These are phyloP conservation scores for Acholoe squamosa DNA, from an alignment of 2,888 invertebrate genomes.

Conservation along the genomic window DNA sequence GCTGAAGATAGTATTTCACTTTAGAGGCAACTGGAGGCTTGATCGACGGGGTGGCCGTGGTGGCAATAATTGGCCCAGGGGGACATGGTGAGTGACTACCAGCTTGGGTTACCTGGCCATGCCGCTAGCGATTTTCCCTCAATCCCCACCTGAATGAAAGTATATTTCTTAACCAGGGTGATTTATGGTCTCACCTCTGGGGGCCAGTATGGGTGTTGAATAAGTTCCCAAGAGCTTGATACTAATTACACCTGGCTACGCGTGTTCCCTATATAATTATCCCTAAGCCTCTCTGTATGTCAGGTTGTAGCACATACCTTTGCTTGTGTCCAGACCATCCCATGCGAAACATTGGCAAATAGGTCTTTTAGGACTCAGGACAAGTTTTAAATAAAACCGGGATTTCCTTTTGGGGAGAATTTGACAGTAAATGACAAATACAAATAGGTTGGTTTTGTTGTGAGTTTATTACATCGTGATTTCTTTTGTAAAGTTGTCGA, in stretches of 20 bases:
- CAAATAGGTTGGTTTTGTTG: neutral
- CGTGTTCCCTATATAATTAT: slow-evolving; percentile 29
- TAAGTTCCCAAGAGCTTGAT: slow-evolving; percentile 2
- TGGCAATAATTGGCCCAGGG: slow-evolving; percentile 42
- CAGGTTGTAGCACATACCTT: neutral
- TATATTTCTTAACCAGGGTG: slow-evolving; percentile 52
- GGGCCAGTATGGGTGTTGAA: neutral
- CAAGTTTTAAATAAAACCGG: too few species aligned
- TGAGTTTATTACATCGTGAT: too few species aligned
- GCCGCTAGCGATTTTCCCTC: slow-evolving; percentile 58
- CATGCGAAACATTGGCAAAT: slow-evolving; percentile 2
- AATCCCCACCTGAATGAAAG: slow-evolving; percentile 47
- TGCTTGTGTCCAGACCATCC: neutral
- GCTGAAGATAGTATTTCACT: slow-evolving; percentile 45
- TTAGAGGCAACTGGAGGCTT: slow-evolving; percentile 46
- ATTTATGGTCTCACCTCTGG: neutral
- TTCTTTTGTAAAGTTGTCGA: too few species aligned
- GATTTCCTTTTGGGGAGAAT: too few species aligned
- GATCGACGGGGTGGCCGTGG: slow-evolving; percentile 3
- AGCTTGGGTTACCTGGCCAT: slow-evolving; percentile 22
- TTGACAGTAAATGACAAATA: neutral
- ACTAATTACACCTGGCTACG: slow-evolving; percentile 34
- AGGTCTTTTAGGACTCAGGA: neutral
- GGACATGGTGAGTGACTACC: slow-evolving; percentile 9
- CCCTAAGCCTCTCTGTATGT: neutral